Base-by-base conservation (phyloP, 2,888 invertebrate genomes). In the Stenchaetothrips biformis region DNA sequence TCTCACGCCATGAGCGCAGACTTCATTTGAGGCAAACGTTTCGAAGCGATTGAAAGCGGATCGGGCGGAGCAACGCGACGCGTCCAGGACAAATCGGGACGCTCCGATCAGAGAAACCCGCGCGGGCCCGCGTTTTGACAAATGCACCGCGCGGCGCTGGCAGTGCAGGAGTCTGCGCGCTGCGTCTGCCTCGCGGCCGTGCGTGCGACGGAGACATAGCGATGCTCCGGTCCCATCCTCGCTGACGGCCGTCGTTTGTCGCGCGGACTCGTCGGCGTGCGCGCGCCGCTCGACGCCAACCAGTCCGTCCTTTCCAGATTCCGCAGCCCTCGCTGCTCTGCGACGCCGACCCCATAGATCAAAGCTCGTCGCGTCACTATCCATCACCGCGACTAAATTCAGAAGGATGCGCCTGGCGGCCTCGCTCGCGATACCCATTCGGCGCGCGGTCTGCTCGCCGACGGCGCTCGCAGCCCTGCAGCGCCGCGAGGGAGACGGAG, bases 331-430 rank as follows among this genome's bases (percentile, higher is more conserved):
- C 37, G 37, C 37, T 4, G 37, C 37, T 37, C 37, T n/a, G n/a
- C n/a, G n/a, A n/a, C n/a, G n/a, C n/a, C 67, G 67, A 74, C 67
- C 67, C 67, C 67, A 74, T 74, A 74, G 11, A 74, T 74, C 67
- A 74, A 59, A 59, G 37, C 13, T 21, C 67, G 67, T 74, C 11
- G 25, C 67, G 67, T 21, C 67, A 11, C 67, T 21, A 74, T 74
- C 67, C n/a, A 74, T 74, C 67, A 74, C 67, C 13, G 13, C 59
- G 59, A 7, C 67, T 25, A 9, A 21, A 74, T 74, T 74, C 67
- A 74, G 25, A 74, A 74, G 67, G 67, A 74, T 74, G 67, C 67
- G 21, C 67, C 25, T 21, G 13, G 18, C 37, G 37, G 37, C 59
- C 18, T 21, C 21, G n/a, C 25, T 25, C 7, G 11, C 67, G 67